Percentiles rank a stretch among this genome's conserved stretches.
These are phyloP conservation scores for Podilymbus podiceps DNA, from an alignment of 2,113 vertebrate species.

Conservation along the genomic window DNA sequence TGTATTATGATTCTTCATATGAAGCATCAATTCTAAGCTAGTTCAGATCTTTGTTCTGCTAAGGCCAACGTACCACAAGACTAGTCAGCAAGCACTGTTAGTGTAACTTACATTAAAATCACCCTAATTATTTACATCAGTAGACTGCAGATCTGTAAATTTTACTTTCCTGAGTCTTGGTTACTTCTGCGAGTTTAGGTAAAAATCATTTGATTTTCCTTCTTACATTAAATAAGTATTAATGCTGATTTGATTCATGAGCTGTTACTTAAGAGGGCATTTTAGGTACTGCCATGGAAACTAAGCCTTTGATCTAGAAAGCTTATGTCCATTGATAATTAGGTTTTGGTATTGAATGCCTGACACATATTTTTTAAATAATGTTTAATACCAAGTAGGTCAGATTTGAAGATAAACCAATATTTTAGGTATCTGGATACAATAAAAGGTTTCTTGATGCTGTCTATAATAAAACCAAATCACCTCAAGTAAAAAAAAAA, in stretches of 20 bases:
- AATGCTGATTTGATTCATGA: background rate
- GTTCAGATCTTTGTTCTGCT: background rate
- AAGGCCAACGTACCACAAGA: background rate
- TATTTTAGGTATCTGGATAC: background rate
- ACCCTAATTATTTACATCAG: background rate
- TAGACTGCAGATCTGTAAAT: background rate
- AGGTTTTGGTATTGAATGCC: background rate
- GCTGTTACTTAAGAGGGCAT: background rate
- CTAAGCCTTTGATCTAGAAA: constrained; percentile 23
- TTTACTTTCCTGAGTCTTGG: background rate
- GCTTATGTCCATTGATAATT: background rate
- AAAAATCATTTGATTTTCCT: background rate
- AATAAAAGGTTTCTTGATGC: background rate
- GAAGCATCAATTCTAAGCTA: background rate
- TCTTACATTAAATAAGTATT: background rate
- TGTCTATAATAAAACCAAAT: background rate
- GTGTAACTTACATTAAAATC: background rate
- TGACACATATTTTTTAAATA: background rate
- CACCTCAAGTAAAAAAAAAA: background rate
- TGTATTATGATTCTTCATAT: background rate
- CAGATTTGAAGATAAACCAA: background rate
- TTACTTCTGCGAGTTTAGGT: background rate
- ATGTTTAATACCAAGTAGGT: background rate
- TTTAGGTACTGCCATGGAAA: constrained; percentile 7
- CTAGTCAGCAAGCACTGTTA: background rate